These are phyloP conservation scores for Crotalus horridus DNA, from an alignment of 2,113 vertebrate species.

Conservation along the genomic window DNA sequence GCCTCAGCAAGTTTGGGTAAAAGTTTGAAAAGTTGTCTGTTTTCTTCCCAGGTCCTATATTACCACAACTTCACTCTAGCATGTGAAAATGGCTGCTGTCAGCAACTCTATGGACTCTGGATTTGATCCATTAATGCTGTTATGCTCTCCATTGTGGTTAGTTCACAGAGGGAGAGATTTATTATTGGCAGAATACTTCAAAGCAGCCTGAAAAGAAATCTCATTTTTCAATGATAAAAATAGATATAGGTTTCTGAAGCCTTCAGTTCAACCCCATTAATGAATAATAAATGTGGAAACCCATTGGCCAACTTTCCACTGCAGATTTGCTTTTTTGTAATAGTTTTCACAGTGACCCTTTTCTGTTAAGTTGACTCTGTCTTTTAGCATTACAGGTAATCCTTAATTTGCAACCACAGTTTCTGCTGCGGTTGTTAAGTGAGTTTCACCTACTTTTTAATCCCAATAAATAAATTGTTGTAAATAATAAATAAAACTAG, in stretches of 20 bases:
- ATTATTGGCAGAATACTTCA: not conserved
- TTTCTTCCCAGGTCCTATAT: not conserved
- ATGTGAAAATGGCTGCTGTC: slow-evolving; percentile 9
- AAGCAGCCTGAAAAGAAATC: slow-evolving; percentile 2
- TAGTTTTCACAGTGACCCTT: slow-evolving; percentile 7
- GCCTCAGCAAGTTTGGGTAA: not conserved
- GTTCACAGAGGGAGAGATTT: not conserved
- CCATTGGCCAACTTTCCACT: slow-evolving; percentile 8
- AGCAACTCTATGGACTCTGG: not conserved
- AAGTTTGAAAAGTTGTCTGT: not conserved
- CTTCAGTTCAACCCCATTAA: not conserved
- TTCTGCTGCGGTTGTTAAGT: not conserved
- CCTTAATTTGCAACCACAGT: not conserved
- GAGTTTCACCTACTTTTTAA: not conserved
- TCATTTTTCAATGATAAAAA: not conserved
- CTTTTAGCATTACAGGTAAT: not conserved
- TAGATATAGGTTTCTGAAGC: not conserved
- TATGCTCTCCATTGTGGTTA: not conserved
- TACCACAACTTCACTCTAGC: not conserved
- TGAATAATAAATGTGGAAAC: slow-evolving; percentile 17
- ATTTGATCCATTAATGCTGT: not conserved
- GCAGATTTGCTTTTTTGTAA: slow-evolving; percentile 16
- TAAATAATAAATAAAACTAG: too few relatives aligned
- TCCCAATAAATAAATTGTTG: not conserved
- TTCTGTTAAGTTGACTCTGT: not conserved